Base-by-base conservation (phyloP, 2,113 vertebrate genomes). In the Podarcis cretensis region DNA sequence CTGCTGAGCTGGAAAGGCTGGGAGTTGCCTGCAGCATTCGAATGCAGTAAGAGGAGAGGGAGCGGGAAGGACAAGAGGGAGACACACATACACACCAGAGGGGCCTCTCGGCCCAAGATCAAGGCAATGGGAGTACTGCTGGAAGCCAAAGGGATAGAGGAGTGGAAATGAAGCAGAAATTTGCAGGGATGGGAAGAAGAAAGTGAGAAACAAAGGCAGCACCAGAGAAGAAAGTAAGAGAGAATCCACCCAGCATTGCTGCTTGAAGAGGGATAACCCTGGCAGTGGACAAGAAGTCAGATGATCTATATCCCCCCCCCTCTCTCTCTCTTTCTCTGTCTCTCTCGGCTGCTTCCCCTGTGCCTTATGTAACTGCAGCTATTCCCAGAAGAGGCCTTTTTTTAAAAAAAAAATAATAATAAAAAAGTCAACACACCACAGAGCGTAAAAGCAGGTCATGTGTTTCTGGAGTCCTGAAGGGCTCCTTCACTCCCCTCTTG, bases 1-100 rank as follows among this genome's bases (percentile, higher is more conserved):
- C 69, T 89, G 87, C 77, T 87, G 92, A 85, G 92, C 89, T 74
- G 32, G 32, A 48, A 73, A 92, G 91, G 91, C 91, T 92, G 90
- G 90, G 89, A 90, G 83, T 86, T 74, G 88, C 71, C 84, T 74
- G 65, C 85, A 27, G 68, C 32, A 69, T 21, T 63, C 18, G 35
- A 32, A 68, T 85, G 81, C 25, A 57, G 84, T 65, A 20, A 20
- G 12, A 18, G 30, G 21, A 81, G 57, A 3, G 30, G 65, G 32
- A 35, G 20, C 13, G 25, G 59, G 71, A 76, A 78, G 81, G 84
- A 54, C 81, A 48, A 0, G 12, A 77, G 81, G 57, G 81, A 65
- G 59, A n/a, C 16, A 2, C 43, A 27, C 25, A 66, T 71, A 48
- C 43, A 4, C 23, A 21, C 37, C 13, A 12, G 8, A 4, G 27